phyloP scores from a whole-genome alignment of 92 coral and sea anemone genomes.

The Phenganax subtilis region DNA sequence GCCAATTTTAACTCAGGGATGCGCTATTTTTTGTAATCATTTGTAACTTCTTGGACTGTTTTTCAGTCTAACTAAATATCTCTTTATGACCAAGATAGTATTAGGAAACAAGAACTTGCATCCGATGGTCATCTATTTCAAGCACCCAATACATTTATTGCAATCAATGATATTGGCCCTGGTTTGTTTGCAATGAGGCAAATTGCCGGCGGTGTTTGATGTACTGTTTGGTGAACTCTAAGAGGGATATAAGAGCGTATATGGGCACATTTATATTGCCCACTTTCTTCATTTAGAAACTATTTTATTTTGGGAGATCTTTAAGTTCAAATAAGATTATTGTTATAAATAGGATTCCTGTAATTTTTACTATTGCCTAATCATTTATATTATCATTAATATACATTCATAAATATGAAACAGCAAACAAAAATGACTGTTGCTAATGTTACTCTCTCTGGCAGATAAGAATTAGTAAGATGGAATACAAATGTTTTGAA shows the following conservation, averaged over 20 bases:
- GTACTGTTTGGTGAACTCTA: constrained; percentile 2
- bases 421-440: background rate
- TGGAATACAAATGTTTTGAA: too few relatives aligned
- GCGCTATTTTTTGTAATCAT: too few relatives aligned
- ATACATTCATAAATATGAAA: background rate
- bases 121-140: background rate
- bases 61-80: too few relatives aligned
- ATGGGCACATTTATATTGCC: background rate
- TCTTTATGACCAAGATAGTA: too few relatives aligned
- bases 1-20: too few relatives aligned
- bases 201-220: background rate
- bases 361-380: background rate
- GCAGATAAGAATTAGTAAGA: too few relatives aligned
- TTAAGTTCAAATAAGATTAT: background rate
- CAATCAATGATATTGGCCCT: constrained; percentile 9
- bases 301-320: background rate
- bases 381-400: background rate
- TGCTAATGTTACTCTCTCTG: too few relatives aligned
- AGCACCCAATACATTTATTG: background rate
- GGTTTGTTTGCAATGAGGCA: background rate
- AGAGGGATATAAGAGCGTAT: background rate
- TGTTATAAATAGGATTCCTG: background rate
- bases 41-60: too few relatives aligned
- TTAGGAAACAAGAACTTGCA: background rate
- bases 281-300: background rate